Conservation (phyloP, 1,140 invertebrate species). For the Brachionus koreanus region DNA sequence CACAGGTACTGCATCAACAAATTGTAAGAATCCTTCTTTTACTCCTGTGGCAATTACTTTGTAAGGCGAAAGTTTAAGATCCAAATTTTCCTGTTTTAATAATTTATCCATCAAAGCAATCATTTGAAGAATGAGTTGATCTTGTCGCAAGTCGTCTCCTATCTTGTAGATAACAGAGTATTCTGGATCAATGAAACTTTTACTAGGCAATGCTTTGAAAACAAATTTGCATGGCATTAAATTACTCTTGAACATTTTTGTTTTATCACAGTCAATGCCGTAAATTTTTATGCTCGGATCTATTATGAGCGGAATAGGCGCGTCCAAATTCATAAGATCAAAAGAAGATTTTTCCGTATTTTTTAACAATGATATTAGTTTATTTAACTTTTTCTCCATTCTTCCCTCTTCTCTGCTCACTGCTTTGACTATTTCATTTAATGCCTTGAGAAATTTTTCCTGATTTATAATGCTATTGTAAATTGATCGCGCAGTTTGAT, state of each 20-base stretch:
- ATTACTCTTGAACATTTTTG: conserved; percentile 86
- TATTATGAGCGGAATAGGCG: conserved; percentile 69
- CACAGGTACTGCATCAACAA: conserved; percentile 86
- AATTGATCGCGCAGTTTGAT: neutral
- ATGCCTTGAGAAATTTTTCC: conserved; percentile 17
- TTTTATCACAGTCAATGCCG: conserved; percentile 77
- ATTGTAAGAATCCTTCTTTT: conserved; percentile 83
- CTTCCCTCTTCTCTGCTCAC: neutral
- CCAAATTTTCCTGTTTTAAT: conserved; percentile 75
- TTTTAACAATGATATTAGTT: conserved; percentile 64
- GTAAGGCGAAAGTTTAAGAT: conserved; percentile 91
- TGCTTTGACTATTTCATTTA: conserved; percentile 33
- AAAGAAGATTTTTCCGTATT: conserved; percentile 72
- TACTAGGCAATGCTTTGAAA: conserved; percentile 67
- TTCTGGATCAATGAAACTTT: conserved; percentile 61
- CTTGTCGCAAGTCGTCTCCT: conserved; percentile 96
- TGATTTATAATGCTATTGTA: conserved; percentile 27
- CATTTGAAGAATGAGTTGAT: conserved; percentile 91
- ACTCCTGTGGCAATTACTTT: conserved; percentile 86
- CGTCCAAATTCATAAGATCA: conserved; percentile 85
- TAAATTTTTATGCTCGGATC: conserved; percentile 85
- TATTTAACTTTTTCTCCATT: conserved; percentile 59
- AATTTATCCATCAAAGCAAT: conserved; percentile 90
- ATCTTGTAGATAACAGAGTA: conserved; percentile 93
- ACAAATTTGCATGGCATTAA: conserved; percentile 94